These are phyloP conservation scores for Polyommatus icarus DNA, from an alignment of 2,888 invertebrate genomes.

Conservation along the genomic window DNA sequence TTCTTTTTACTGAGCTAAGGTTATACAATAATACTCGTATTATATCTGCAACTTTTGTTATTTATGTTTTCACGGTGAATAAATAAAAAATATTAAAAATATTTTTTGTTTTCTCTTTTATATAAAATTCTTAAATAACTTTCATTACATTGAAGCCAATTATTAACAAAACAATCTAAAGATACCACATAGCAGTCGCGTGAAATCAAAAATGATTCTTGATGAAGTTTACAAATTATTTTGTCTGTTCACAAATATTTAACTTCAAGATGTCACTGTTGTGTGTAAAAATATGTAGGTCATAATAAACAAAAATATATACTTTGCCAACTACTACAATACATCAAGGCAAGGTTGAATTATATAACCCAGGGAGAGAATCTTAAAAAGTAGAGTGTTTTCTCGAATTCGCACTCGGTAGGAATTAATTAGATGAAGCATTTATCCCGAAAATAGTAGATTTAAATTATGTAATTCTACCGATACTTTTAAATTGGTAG, in stretches of 20 bases:
- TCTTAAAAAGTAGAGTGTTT: background rate
- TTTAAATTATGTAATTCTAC: slow-evolving; percentile 36
- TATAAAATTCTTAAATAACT: background rate
- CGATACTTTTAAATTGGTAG: slow-evolving; percentile 39
- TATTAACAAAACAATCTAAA: background rate
- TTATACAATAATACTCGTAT: too few species aligned
- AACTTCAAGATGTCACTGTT: background rate
- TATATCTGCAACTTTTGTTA: background rate
- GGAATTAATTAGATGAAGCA: background rate
- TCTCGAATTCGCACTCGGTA: background rate
- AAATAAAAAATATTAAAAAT: background rate
- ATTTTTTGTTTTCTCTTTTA: background rate
- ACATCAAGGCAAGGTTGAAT: slow-evolving; percentile 10
- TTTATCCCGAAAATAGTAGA: slow-evolving; percentile 19
- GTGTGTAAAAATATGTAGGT: slow-evolving; percentile 26
- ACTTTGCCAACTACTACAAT: slow-evolving; percentile 21
- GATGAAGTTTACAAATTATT: slow-evolving; percentile 1
- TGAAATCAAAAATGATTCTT: background rate
- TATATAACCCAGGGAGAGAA: background rate
- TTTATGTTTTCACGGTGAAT: background rate
- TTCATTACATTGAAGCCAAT: background rate
- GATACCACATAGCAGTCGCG: background rate
- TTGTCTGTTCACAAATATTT: slow-evolving; percentile 1
- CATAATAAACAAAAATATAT: slow-evolving; percentile 26
- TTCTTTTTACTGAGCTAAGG: too few species aligned